A percentile compares a stretch with the other conserved stretches of the same genome.
Conservation (phyloP, 2,113 vertebrate species). For the Oxygymnocypris stewartii region DNA sequence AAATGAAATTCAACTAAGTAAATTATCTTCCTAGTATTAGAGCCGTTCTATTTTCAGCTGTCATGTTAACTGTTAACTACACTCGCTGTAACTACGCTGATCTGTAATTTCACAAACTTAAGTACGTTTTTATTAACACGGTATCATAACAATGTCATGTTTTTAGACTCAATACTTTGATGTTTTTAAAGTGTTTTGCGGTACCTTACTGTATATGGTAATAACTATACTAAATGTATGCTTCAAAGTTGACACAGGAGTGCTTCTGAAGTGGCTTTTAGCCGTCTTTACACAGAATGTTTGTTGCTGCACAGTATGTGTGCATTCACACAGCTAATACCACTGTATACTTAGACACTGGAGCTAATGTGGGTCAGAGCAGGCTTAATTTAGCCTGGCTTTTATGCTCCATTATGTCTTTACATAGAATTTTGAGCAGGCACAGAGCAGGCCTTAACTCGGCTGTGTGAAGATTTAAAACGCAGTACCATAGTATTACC, state of each 20-base stretch:
- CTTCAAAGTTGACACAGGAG: not conserved
- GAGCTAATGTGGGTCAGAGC: not conserved
- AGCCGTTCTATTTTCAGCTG: not conserved
- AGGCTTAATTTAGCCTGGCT: not conserved
- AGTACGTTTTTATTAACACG: too few relatives aligned
- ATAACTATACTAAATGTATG: too few relatives aligned
- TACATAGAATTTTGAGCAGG: not conserved
- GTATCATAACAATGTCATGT: not conserved
- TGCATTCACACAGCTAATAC: too few relatives aligned
- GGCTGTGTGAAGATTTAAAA: not conserved
- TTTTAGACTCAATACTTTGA: not conserved
- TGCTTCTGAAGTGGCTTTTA: not conserved
- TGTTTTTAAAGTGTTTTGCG: too few relatives aligned
- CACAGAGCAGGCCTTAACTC: not conserved
- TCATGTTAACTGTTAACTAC: slow-evolving; percentile 1
- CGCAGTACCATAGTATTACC: not conserved
- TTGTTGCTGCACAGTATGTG: too few relatives aligned
- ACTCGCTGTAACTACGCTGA: not conserved
- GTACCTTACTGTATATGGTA: not conserved
- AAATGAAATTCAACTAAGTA: too few relatives aligned
- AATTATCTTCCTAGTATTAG: not conserved
- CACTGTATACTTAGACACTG: not conserved
- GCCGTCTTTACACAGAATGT: not conserved
- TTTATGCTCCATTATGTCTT: not conserved
- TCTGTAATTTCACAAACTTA: not conserved